Evolutionary conservation across 1,140 invertebrate genomes (phyloP).

Genomic region (Polypedilum vanderplanki): DNA sequence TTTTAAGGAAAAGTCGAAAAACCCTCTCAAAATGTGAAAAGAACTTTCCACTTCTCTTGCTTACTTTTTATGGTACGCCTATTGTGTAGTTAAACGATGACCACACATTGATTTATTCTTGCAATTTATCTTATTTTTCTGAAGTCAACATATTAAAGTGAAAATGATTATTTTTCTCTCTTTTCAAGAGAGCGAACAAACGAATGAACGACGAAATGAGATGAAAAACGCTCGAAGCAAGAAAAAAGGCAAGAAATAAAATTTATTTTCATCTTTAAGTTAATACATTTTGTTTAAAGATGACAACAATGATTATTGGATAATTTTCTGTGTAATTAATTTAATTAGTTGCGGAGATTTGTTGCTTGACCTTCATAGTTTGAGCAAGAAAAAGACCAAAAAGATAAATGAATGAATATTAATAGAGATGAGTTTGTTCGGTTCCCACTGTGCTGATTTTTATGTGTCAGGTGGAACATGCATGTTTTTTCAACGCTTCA

Average conservation of each 20-base stretch:
- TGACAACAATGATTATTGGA: slow-evolving; percentile 19
- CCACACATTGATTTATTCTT: slow-evolving; percentile 23
- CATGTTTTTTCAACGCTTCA: neutral
- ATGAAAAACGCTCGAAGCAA: neutral
- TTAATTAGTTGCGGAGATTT: slow-evolving; percentile 13
- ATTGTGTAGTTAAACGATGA: slow-evolving; percentile 22
- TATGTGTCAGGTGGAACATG: neutral
- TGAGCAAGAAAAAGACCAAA: neutral
- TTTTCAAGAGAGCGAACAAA: neutral
- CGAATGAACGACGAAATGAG: neutral
- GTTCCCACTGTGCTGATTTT: neutral
- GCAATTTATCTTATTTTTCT: slow-evolving; percentile 28
- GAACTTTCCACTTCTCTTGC: slow-evolving; percentile 21
- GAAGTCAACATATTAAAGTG: slow-evolving; percentile 20
- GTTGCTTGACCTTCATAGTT: neutral
- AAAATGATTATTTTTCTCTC: neutral
- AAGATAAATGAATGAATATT: too few species aligned
- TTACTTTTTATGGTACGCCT: neutral
- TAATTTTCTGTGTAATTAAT: slow-evolving; percentile 20
- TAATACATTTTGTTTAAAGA: neutral
- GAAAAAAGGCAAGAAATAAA: neutral
- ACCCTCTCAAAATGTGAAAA: slow-evolving; percentile 4
- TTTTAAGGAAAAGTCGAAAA: slow-evolving; percentile 20
- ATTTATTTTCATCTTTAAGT: slow-evolving; percentile 3
- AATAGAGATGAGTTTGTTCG: neutral